Evolutionary conservation across 2,113 vertebrate species (phyloP).

Genomic region (Scatophagus argus): DNA sequence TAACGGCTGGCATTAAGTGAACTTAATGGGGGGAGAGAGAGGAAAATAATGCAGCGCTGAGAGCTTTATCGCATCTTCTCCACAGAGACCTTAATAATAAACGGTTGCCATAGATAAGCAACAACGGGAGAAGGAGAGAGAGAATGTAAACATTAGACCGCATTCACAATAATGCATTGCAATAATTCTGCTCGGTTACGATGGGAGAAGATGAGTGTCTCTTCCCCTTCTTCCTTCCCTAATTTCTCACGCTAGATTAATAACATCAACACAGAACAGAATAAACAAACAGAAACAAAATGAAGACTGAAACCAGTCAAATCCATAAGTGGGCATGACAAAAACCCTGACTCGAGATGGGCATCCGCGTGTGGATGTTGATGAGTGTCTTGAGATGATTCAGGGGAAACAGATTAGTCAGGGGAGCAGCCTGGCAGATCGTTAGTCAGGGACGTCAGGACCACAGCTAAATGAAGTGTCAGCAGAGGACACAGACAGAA

Average conservation of each 20-base stretch:
- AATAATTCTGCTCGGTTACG: slow-evolving; percentile 13
- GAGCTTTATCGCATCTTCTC: slow-evolving; percentile 39
- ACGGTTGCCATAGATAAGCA: background rate
- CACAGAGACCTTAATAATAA: background rate
- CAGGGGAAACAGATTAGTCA: slow-evolving; percentile 78
- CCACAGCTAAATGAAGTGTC: slow-evolving; percentile 75
- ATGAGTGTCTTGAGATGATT: slow-evolving; percentile 75
- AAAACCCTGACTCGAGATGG: slow-evolving; percentile 39
- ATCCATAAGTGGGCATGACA: slow-evolving; percentile 43
- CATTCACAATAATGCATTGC: background rate
- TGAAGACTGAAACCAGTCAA: slow-evolving; percentile 36
- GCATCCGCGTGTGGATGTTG: slow-evolving; percentile 42
- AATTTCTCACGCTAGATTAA: slow-evolving; percentile 20
- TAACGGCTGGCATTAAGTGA: slow-evolving; percentile 50
- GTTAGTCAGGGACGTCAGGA: slow-evolving; percentile 77
- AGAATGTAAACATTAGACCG: background rate
- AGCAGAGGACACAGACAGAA: slow-evolving; percentile 57
- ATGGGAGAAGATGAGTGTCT: background rate
- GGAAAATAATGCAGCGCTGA: slow-evolving; percentile 26
- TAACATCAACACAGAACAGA: slow-evolving; percentile 28
- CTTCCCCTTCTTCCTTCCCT: background rate
- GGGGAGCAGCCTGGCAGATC: slow-evolving; percentile 73
- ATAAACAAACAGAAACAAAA: slow-evolving; percentile 39
- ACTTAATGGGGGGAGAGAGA: slow-evolving; percentile 30
- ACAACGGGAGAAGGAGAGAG: background rate